These are phyloP conservation scores for Ecdyonurus torrentis DNA, from an alignment of 2,888 invertebrate genomes.

Conservation along the genomic window DNA sequence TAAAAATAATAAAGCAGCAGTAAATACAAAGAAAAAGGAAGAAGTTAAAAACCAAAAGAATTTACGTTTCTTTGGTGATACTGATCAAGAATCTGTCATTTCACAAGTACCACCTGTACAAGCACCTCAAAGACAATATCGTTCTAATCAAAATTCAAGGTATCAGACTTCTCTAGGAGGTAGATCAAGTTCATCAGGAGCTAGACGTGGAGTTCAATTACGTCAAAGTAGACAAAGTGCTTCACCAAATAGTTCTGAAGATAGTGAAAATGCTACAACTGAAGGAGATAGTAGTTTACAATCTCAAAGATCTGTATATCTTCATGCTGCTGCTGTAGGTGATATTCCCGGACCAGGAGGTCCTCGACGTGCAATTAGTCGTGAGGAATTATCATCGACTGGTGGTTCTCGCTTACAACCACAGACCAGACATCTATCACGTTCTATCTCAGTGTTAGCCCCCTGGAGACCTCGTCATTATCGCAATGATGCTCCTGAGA, in stretches of 20 bases:
- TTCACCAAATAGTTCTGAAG: constrained; percentile 21
- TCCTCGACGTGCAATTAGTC: constrained; percentile 34
- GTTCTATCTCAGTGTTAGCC: constrained; percentile 64
- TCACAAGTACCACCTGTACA: constrained; percentile 12
- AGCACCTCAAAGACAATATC: constrained; percentile 22
- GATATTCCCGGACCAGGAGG: constrained; percentile 56
- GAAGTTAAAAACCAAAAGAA: constrained; percentile 32
- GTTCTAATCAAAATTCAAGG: constrained; percentile 16
- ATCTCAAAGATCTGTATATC: constrained; percentile 66
- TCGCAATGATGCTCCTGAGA: background rate
- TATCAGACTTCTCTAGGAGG: background rate
- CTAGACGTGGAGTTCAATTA: constrained; percentile 6
- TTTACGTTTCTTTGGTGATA: constrained; percentile 70
- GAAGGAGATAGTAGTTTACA: constrained; percentile 45
- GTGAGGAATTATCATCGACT: constrained; percentile 49
- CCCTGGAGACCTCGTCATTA: constrained; percentile 63
- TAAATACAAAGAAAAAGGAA: constrained; percentile 4
- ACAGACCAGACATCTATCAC: constrained; percentile 53
- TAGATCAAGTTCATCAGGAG: background rate
- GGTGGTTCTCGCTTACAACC: constrained; percentile 25
- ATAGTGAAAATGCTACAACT: constrained; percentile 22
- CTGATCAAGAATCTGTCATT: constrained; percentile 55
- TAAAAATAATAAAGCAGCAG: constrained; percentile 19
- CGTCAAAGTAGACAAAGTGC: background rate
- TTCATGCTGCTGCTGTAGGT: constrained; percentile 76